Conservation (phyloP, 1,140 invertebrate genomes). For the Brachionus paranguensis region DNA sequence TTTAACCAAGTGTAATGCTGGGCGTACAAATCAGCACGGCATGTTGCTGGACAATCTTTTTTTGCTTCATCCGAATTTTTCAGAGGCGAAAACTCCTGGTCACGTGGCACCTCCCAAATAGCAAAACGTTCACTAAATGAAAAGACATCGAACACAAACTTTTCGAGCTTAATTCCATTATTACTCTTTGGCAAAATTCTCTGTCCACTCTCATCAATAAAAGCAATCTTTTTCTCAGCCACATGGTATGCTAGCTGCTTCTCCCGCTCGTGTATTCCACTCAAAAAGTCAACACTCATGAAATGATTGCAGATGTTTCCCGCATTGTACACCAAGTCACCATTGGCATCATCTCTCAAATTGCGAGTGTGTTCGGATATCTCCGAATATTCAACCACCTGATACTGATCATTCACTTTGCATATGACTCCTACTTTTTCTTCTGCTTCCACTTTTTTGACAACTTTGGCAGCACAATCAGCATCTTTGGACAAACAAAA, state of each 20-base stretch:
- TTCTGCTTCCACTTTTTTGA: conserved; percentile 78
- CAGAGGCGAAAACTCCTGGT: conserved; percentile 90
- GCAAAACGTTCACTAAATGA: conserved; percentile 73
- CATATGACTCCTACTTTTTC: conserved; percentile 94
- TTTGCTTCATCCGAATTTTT: conserved; percentile 65
- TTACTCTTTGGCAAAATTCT: conserved; percentile 68
- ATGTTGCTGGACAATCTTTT: conserved; percentile 13
- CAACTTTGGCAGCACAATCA: conserved; percentile 92
- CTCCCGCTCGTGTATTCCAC: conserved; percentile 52
- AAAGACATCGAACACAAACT: conserved; percentile 98
- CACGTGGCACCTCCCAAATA: conserved; percentile 82
- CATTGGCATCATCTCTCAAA: conserved; percentile 65
- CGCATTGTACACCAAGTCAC: conserved; percentile 77
- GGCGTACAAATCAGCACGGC: neutral
- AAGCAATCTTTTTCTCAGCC: conserved; percentile 94
- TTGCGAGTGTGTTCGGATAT: conserved; percentile 81
- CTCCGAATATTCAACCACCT: conserved; percentile 91
- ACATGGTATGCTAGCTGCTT: conserved; percentile 76
- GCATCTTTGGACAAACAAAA: conserved; percentile 80
- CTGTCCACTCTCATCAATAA: conserved; percentile 68
- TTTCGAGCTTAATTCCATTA: conserved; percentile 98
- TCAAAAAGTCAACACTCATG: conserved; percentile 79
- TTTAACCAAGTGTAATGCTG: conserved; percentile 24
- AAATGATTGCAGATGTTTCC: conserved; percentile 99
- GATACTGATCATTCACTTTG: conserved; percentile 74